Conservation (phyloP, 2,113 vertebrate genomes). For the Leucosticte australis region DNA sequence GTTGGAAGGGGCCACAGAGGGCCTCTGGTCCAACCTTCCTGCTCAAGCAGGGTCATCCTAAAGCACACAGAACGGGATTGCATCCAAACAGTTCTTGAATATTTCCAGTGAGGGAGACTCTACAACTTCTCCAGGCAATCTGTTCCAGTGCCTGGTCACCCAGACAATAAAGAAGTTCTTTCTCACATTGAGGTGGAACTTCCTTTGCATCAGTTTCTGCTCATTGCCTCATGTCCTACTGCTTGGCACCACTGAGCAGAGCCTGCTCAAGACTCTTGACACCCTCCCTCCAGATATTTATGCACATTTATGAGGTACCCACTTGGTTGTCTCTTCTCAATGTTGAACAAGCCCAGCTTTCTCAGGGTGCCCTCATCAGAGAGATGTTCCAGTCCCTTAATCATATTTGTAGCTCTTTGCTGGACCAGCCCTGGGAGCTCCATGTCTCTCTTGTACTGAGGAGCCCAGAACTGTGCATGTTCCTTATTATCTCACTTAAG, state of each 20-base stretch:
- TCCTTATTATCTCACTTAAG: background rate
- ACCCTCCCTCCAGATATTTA: background rate
- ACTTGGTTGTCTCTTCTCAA: fast-evolving
- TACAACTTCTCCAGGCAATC: background rate
- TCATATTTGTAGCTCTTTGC: background rate
- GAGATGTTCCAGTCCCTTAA: background rate
- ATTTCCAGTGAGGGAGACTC: background rate
- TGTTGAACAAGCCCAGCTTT: background rate
- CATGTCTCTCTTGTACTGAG: background rate
- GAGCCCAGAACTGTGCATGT: background rate
- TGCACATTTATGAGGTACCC: background rate
- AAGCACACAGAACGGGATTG: background rate
- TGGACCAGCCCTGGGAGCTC: background rate
- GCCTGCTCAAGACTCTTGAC: background rate
- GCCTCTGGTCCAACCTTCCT: background rate
- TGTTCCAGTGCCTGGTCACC: background rate
- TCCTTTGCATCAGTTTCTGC: background rate
- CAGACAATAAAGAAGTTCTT: background rate
- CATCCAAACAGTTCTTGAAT: background rate
- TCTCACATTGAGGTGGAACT: background rate
- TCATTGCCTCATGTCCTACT: background rate
- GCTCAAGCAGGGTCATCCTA: background rate
- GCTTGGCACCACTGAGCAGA: background rate
- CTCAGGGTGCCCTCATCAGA: background rate
- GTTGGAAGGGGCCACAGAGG: background rate